Base-by-base conservation (phyloP, 2,888 invertebrate genomes). In the Tridacna crocea region DNA sequence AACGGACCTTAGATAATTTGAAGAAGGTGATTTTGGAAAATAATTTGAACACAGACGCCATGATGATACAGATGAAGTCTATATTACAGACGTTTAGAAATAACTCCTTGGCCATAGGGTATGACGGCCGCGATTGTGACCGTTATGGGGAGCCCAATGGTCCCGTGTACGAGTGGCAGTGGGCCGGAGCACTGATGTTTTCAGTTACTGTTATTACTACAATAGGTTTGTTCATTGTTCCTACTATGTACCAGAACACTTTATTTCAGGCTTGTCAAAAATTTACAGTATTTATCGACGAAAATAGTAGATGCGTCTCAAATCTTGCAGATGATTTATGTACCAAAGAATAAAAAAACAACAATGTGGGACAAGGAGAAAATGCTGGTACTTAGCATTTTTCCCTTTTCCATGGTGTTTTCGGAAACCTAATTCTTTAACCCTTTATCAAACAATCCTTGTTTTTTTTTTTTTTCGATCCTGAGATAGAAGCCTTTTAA, bases 171-270 rank as follows among this genome's bases (percentile, higher is more conserved):
- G 88, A 90, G 46, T 94, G 94, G 94, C 92, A 91, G 12, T 94
- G 92, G 90, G 87, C 94, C 2, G 94, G 94, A 0, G 92, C 93
- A 8, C 88, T 94, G 13, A 90, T 94, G 87, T 94, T 94, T 86
- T 93, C 94, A 11, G 93, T 94, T 6, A 94, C 94, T 8, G 93
- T 94, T 24, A 92, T 94, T 36, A 93, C 94, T 19, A 94, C 94
- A 3, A 94, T 94, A 26, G 94, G 94, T 94, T 55, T 10, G 55
- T 55, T 19, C 19, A 55, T 3, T 55, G 11, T 55, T 19, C 51
- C 11, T 15, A 51, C 51, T 55, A 36, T 36, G 2, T 36, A 4
- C 8, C 36, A 4, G 36, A 36, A 36, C 36, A 36, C 8, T 36
- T 36, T 36, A 8, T 36, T 36, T 36, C 36, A n/a, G n/a, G n/a